Evolutionary conservation across 2,888 invertebrate genomes (phyloP).

Genomic region (Sialis lutaria): DNA sequence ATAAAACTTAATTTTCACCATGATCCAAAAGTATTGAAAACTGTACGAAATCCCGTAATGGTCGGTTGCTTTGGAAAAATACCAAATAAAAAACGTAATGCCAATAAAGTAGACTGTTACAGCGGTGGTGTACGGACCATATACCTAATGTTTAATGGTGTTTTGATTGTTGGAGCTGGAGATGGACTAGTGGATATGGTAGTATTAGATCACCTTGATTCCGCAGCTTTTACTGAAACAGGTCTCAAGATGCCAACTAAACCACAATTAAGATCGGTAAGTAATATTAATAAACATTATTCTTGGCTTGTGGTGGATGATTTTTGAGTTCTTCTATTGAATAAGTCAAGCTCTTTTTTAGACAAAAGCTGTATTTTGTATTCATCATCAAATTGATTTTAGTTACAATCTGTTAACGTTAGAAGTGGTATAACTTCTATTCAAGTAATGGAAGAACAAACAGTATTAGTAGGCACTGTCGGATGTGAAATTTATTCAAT

Average conservation of each 20-base stretch:
- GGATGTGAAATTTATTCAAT: conserved; percentile 69
- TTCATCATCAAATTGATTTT: too few species aligned
- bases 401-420: conserved; percentile 39
- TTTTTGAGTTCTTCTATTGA: too few species aligned
- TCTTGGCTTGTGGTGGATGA: background rate
- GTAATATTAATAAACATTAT: conserved; percentile 5
- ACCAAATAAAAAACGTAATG: conserved; percentile 15
- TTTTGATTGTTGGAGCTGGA: conserved; percentile 65
- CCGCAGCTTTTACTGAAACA: conserved; percentile 8
- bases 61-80: conserved; percentile 48
- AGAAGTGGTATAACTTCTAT: conserved; percentile 59
- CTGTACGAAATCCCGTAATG: conserved; percentile 35
- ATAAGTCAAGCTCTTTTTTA: too few species aligned
- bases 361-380: background rate
- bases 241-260: conserved; percentile 25
- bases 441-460: conserved; percentile 36
- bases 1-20: conserved; percentile 40
- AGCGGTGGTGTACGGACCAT: conserved; percentile 43
- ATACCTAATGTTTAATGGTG: conserved; percentile 37
- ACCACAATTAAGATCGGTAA: conserved; percentile 27
- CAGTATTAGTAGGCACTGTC: conserved; percentile 58
- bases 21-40: conserved; percentile 32
- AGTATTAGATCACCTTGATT: conserved; percentile 20
- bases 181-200: conserved; percentile 66
- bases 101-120: conserved; percentile 4